phyloP scores from a whole-genome alignment of 2,113 vertebrate species.

The Lampris incognitus region DNA sequence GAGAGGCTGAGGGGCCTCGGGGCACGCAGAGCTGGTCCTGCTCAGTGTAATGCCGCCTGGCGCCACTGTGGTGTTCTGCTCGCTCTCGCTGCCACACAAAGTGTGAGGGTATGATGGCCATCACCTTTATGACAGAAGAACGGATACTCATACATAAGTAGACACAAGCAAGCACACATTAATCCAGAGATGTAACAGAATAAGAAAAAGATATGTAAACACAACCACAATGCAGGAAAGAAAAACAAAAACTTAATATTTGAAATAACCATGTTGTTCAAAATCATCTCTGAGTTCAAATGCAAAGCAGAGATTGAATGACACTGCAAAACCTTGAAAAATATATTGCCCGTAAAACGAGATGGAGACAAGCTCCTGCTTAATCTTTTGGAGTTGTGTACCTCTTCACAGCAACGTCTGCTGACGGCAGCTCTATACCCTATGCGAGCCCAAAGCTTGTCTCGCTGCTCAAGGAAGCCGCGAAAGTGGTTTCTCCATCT shows the following conservation, averaged over 20 bases:
- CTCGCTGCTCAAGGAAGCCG: conserved; percentile 89
- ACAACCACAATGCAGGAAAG: too few relatives aligned
- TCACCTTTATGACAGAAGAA: conserved; percentile 83
- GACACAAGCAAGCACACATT: background rate
- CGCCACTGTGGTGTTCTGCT: conserved; percentile 88
- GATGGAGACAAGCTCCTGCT: conserved; percentile 7
- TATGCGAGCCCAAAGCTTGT: conserved; percentile 92
- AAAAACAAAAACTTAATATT: background rate
- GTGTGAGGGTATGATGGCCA: conserved; percentile 93
- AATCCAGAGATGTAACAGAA: background rate
- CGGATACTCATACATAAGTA: background rate
- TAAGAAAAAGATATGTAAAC: background rate
- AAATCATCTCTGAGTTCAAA: background rate
- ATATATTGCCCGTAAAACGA: conserved; percentile 1
- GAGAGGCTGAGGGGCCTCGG: conserved; percentile 85
- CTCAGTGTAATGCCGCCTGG: conserved; percentile 83
- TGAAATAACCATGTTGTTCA: too few relatives aligned
- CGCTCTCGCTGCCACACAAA: conserved; percentile 91
- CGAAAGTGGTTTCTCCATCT: conserved; percentile 91
- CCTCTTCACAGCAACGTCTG: conserved; percentile 96
- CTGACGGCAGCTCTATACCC: conserved; percentile 94
- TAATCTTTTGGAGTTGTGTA: conserved; percentile 48
- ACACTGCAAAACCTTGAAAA: background rate
- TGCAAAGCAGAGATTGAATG: background rate
- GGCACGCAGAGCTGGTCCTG: conserved; percentile 70